phyloP scores from a whole-genome alignment of 2,888 invertebrate genomes.

The Drosophila nr. fundita region DNA sequence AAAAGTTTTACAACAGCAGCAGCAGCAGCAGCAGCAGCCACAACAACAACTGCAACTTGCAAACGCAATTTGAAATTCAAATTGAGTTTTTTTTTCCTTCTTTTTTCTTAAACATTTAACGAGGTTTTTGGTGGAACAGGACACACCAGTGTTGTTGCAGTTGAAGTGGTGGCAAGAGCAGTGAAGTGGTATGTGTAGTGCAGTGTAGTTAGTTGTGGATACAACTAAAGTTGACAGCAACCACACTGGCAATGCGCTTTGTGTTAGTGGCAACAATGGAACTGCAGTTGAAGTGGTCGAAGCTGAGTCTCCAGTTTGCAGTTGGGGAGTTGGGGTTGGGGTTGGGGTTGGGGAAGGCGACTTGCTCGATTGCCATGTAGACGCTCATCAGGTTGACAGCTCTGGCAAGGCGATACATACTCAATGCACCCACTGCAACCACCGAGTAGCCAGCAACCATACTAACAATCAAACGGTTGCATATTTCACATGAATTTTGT shows the following conservation, averaged over 20 bases:
- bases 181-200: constrained; percentile 2
- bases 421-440: constrained; percentile 54
- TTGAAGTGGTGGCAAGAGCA: constrained; percentile 17
- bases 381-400: constrained; percentile 76
- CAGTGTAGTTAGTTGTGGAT: constrained; percentile 36
- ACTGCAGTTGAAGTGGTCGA: constrained; percentile 7
- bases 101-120: constrained; percentile 54
- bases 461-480: constrained; percentile 37
- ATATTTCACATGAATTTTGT: constrained; percentile 67
- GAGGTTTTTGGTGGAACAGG: constrained; percentile 62
- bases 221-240: constrained; percentile 41
- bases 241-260: constrained; percentile 31
- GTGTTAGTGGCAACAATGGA: constrained; percentile 43
- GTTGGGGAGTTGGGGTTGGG: no score
- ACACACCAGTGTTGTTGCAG: constrained; percentile 25
- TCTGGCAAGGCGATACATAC: constrained; percentile 68
- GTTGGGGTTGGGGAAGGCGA: constrained; percentile 11
- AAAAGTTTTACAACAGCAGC: constrained; percentile 44
- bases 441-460: constrained; percentile 5
- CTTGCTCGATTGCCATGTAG: constrained; percentile 69
- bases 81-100: constrained; percentile 36
- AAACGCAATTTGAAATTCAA: constrained; percentile 77
- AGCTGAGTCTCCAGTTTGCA: neutral
- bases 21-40: constrained; percentile 25
- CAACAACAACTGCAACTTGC: constrained; percentile 36